Percentiles rank a stretch among this genome's conserved stretches.
Conservation (phyloP, 2,797 vertebrate species). For the Presbytis comata region DNA sequence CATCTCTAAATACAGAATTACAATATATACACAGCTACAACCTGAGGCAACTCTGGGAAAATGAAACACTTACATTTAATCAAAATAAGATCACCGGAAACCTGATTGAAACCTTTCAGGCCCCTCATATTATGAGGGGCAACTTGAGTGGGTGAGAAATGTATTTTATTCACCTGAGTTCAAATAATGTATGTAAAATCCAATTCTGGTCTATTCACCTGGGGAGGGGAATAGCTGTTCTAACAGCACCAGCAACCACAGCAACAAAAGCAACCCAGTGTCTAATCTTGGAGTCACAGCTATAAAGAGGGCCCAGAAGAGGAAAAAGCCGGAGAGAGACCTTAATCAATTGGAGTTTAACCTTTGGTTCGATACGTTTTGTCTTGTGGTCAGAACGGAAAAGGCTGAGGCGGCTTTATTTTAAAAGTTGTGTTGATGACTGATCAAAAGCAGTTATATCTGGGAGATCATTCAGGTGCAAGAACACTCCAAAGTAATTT, state of each 20-base stretch:
- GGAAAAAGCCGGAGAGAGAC: slow-evolving; percentile 2
- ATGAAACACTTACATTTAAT: not conserved
- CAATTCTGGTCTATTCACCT: not conserved
- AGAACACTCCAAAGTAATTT: slow-evolving; percentile 6
- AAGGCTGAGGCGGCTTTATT: not conserved
- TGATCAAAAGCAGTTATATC: slow-evolving; percentile 1
- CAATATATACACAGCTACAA: not conserved
- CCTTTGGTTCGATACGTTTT: slow-evolving; percentile 37
- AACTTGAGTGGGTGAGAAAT: not conserved
- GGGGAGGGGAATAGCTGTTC: slow-evolving; percentile 42
- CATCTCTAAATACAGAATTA: not conserved
- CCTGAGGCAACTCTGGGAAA: not conserved
- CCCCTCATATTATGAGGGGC: not conserved
- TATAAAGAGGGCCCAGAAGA: not conserved
- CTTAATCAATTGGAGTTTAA: slow-evolving; percentile 66
- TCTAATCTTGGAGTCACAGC: slow-evolving; percentile 59
- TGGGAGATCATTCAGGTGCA: fast-evolving
- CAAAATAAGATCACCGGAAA: not conserved
- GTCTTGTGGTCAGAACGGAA: slow-evolving; percentile 57
- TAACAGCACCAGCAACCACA: not conserved
- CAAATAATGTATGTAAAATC: not conserved
- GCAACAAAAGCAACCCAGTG: not conserved
- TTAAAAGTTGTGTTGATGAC: not conserved
- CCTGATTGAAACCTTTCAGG: not conserved
- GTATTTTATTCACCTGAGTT: not conserved